phyloP scores from a whole-genome alignment of 1,140 invertebrate genomes.

The Macrobrachium nipponense region DNA sequence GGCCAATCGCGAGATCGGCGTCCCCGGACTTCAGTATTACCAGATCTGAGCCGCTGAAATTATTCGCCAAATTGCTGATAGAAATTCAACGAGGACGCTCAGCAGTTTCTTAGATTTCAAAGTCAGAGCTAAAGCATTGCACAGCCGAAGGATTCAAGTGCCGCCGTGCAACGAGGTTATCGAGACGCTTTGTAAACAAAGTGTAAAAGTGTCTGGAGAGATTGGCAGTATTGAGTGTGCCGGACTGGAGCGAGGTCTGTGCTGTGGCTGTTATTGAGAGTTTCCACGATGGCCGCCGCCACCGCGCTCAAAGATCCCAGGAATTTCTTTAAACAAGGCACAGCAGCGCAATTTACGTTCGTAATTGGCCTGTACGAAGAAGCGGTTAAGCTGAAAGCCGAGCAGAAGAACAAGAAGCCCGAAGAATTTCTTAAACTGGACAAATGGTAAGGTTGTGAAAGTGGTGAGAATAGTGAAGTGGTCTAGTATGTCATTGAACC shows the following conservation, averaged over 20 bases:
- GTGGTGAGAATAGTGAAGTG: conserved; percentile 29
- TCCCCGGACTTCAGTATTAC: conserved; percentile 51
- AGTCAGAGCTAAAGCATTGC: no score
- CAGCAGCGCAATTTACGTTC: conserved; percentile 66
- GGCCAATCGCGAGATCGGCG: conserved; percentile 52
- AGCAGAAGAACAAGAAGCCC: conserved; percentile 67
- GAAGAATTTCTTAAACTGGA: conserved; percentile 68
- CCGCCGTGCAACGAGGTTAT: no score
- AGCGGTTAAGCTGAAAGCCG: conserved; percentile 66
- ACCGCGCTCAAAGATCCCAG: conserved; percentile 63
- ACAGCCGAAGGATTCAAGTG: no score
- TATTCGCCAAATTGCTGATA: no score
- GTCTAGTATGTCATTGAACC: conserved; percentile 59
- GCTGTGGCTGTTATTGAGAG: conserved; percentile 57
- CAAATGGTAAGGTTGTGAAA: conserved; percentile 66
- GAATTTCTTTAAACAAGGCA: conserved; percentile 67
- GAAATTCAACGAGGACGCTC: no score
- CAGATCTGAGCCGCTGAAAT: conserved; percentile 10
- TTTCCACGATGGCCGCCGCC: conserved; percentile 64
- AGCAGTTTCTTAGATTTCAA: no score
- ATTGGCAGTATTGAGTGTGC: conserved; percentile 41
- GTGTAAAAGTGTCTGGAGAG: not conserved
- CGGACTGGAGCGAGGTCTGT: conserved; percentile 49
- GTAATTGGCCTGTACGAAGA: conserved; percentile 66
- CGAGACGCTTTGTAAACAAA: not conserved